Evolutionary conservation across 2,888 invertebrate genomes (phyloP).

Genomic region (Lucinisca nassula): DNA sequence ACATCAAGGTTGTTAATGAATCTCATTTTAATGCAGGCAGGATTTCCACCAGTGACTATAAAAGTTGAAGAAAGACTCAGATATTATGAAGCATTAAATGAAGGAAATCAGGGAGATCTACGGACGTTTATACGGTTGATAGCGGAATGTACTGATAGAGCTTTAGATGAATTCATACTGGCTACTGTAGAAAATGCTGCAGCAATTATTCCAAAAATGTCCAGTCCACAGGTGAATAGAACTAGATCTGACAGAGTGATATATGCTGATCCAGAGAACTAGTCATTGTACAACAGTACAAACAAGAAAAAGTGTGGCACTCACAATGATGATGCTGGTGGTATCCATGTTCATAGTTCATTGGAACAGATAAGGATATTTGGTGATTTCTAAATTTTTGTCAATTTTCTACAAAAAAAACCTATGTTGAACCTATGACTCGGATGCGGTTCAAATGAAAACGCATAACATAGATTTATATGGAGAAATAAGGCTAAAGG

Average conservation of each 20-base stretch:
- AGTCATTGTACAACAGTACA: too few relatives aligned
- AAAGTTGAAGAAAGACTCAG: slow-evolving; percentile 93
- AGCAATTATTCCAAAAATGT: slow-evolving; percentile 60
- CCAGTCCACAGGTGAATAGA: slow-evolving; percentile 42
- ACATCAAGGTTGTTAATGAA: slow-evolving; percentile 99
- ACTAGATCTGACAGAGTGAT: slow-evolving; percentile 52
- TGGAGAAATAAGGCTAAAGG: too few relatives aligned
- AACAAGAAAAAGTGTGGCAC: too few relatives aligned
- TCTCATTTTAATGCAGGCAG: slow-evolving; percentile 96
- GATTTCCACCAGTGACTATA: slow-evolving; percentile 98
- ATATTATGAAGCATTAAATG: slow-evolving; percentile 95
- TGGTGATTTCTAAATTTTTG: too few relatives aligned
- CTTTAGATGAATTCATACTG: slow-evolving; percentile 94
- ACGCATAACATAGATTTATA: too few relatives aligned
- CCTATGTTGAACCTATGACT: too few relatives aligned
- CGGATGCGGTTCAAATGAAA: too few relatives aligned
- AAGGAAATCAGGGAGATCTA: slow-evolving; percentile 98
- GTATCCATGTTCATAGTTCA: too few relatives aligned
- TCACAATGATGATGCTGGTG: too few relatives aligned
- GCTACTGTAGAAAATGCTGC: slow-evolving; percentile 77
- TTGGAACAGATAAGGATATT: too few relatives aligned
- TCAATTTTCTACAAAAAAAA: too few relatives aligned
- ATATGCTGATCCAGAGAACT: slow-evolving; percentile 56
- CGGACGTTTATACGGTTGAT: slow-evolving; percentile 98
- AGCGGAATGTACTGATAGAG: slow-evolving; percentile 95